Percentiles rank a stretch among this genome's conserved stretches.
phyloP scores from a whole-genome alignment of 2,888 invertebrate genomes.

The Hypomecis punctinalis region DNA sequence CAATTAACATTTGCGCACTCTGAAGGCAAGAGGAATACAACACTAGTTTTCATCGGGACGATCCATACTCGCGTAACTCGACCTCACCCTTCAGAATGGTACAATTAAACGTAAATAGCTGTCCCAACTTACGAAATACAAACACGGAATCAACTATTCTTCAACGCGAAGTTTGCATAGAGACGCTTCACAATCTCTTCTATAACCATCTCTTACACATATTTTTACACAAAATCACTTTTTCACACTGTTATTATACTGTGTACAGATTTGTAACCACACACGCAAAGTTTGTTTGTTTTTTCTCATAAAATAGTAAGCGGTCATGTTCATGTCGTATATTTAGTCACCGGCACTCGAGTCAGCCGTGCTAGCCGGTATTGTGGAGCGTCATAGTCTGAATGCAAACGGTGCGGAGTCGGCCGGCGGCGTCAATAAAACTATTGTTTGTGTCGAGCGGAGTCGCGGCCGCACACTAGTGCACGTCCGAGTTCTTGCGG shows the following conservation, averaged over 20 bases:
- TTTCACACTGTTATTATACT: constrained; percentile 42
- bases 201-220: constrained; percentile 39
- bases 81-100: constrained; percentile 41
- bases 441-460: constrained; percentile 74
- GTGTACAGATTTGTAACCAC: constrained; percentile 38
- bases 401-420: constrained; percentile 60
- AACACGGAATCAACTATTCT: constrained; percentile 78
- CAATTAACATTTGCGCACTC: constrained; percentile 42
- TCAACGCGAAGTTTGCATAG: constrained; percentile 53
- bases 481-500: constrained; percentile 93
- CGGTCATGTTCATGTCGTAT: constrained; percentile 25
- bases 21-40: constrained; percentile 48
- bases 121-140: constrained; percentile 79
- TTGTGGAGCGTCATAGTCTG: constrained; percentile 21
- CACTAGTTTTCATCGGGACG: constrained; percentile 34
- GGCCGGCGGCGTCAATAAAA: constrained; percentile 66
- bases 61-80: constrained; percentile 27
- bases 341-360: constrained; percentile 21
- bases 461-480: constrained; percentile 83
- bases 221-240: constrained; percentile 45
- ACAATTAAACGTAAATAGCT: constrained; percentile 58
- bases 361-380: constrained; percentile 5
- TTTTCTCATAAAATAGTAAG: constrained; percentile 11
- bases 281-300: constrained; percentile 32
- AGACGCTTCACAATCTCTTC: constrained; percentile 45